Base-by-base conservation (phyloP, 2,888 invertebrate species). In the Nomada flava region DNA sequence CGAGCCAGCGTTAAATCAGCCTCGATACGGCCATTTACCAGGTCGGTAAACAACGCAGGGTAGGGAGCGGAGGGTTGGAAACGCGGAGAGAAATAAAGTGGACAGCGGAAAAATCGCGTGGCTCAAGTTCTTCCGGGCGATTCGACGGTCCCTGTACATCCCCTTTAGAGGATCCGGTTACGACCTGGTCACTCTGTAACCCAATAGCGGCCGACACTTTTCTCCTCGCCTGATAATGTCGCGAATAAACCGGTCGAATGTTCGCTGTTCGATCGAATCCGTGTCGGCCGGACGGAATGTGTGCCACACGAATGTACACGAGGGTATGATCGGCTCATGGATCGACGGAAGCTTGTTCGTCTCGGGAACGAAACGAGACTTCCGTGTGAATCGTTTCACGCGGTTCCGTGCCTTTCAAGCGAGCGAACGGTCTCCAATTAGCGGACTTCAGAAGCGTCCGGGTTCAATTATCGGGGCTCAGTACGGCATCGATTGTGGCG, bases 91-190 rank as follows among this genome's bases (percentile, higher is more conserved):
- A 53, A 62, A 55, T 74, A 79, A 79, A 79, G 65, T 69, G 74
- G 81, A 79, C 65, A 67, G 60, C 52, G 55, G 70, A 81, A 81
- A 70, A 82, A 82, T 82, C 81, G 60, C 36, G n/a, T 13, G 59
- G 67, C 64, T 67, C 59, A 68, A 55, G 55, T 69, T 74, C 67
- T 80, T 85, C 83, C 85, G 70, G 71, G 64, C 76, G 65, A 75
- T 67, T 77, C 83, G 74, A 70, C 71, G 74, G 29, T 74, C 69
- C 59, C 82, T 68, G 86, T 83, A 86, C 82, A 88, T 87, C 87
- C 87, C 86, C 87, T 88, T 88, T 88, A 88, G 83, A 88, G 86
- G 69, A 83, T 88, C 82, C 78, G 64, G 82, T 88, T 88, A 82
- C 83, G 80, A 84, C 80, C 77, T 55, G 80, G 82, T 78, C 79